These are phyloP conservation scores for Micromys minutus DNA, from an alignment of 2,113 vertebrate genomes.

Conservation along the genomic window DNA sequence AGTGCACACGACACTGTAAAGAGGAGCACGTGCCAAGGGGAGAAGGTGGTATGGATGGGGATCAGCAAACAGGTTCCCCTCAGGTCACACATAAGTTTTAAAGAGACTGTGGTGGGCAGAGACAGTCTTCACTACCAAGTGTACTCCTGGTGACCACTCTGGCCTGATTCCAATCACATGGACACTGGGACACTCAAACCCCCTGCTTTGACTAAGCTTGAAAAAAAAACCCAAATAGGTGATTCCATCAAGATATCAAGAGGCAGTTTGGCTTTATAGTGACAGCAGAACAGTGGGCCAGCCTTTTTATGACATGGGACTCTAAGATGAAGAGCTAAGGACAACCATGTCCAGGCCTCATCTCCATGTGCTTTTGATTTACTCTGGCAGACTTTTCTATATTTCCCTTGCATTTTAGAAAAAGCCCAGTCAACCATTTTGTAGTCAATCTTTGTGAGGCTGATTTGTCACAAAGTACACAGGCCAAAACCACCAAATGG, in stretches of 20 bases:
- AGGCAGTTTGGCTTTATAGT: neutral
- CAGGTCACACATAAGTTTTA: neutral
- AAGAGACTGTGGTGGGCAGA: neutral
- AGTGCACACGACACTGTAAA: neutral
- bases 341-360: too few species aligned
- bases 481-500: neutral
- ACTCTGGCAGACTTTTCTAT: neutral
- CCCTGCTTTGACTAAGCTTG: neutral
- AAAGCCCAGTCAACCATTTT: neutral
- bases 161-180: neutral
- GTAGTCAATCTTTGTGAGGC: neutral
- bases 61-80: constrained; percentile 54
- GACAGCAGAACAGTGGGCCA: neutral
- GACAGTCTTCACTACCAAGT: neutral
- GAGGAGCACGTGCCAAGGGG: neutral
- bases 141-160: neutral
- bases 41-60: neutral
- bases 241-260: neutral
- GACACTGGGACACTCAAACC: neutral
- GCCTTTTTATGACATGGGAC: neutral
- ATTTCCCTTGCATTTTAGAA: neutral
- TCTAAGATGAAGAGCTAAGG: neutral
- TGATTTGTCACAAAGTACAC: neutral
- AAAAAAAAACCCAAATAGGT: neutral
- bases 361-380: neutral